Base-by-base conservation (phyloP, 2,797 vertebrate species). In the Spinus pinus region DNA sequence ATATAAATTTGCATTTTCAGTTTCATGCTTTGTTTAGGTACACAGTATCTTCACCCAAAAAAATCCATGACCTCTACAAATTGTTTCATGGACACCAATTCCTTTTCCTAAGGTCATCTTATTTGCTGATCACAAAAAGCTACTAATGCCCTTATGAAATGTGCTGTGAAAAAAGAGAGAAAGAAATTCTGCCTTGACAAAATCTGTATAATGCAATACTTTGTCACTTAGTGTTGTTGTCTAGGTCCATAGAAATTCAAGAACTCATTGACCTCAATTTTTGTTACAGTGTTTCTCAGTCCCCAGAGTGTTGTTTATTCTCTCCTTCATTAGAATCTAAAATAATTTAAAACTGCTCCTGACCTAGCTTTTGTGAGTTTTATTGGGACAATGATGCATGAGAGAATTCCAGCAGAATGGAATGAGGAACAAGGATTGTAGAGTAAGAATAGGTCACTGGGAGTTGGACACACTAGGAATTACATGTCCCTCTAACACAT, bases 241-340 rank as follows among this genome's bases (percentile, higher is more conserved):
- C 39, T 31, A 24, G 53, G 47, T 65, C 39, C n/a, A 62, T 70
- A 79, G 79, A 96, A 92, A 94, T 78, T 93, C 69, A 46, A 28
- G 50, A 88, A 79, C 70, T 92, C 73, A 33, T 14, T 88, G 92
- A 92, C 88, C 83, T 92, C 66, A 79, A 69, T 96, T 79, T 92
- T 94, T 91, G 31, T 75, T 70, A 66, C 35, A 81, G 12, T 49
- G 25, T 81, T 95, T 90, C 60, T 88, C 27, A 50, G 35, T 84
- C 90, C 30, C 70, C 42, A 24, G 78, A 44, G 77, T 56, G 56
- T 42, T 97, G 56, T 93, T 95, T 95, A 80, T 92, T 79, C 81
- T 95, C 81, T 67, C 25, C 83, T 92, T 94, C 71, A 94, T 90
- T 94, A 93, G 67, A 93, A 95, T 84, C 61, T 77, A 87, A 92